Evolutionary conservation across 1,140 invertebrate genomes (phyloP).

Genomic region (Branchinecta lindahli): DNA sequence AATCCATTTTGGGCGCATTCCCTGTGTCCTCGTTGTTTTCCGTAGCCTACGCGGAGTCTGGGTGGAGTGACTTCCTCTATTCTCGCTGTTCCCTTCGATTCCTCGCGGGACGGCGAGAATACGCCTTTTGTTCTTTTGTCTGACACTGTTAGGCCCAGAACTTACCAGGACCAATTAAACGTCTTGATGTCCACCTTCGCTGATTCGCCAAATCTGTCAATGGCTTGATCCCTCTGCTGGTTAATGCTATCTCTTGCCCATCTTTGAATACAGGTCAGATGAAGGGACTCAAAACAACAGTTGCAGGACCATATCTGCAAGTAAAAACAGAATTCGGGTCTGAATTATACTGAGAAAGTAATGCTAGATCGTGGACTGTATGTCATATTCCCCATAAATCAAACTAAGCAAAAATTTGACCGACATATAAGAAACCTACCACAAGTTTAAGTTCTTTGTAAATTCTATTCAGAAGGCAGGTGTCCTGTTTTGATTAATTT

Average conservation of each 20-base stretch:
- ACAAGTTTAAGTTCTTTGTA: no score
- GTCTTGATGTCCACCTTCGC: conserved; percentile 26
- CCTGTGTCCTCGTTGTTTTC: no score
- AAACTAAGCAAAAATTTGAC: not conserved
- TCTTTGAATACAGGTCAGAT: conserved; percentile 73
- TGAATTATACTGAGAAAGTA: not conserved
- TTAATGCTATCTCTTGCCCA: conserved; percentile 79
- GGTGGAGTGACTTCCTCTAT: no score
- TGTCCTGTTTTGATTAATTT: no score
- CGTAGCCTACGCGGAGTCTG: no score
- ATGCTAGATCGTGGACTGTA: not conserved
- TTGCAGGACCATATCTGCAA: conserved; percentile 66
- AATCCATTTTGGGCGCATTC: no score
- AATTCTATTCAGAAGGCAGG: not conserved
- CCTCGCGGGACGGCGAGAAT: no score
- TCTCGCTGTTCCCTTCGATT: no score
- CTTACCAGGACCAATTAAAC: conserved; percentile 37
- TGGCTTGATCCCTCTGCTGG: conserved; percentile 42
- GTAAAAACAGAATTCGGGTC: conserved; percentile 20
- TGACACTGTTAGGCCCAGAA: not conserved
- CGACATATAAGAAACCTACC: not conserved
- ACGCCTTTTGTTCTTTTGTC: no score
- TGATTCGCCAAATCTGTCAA: conserved; percentile 28
- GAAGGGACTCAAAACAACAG: conserved; percentile 63
- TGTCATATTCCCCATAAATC: not conserved